Evolutionary conservation across 2,113 vertebrate species (phyloP).

Genomic region (Neofelis nebulosa): DNA sequence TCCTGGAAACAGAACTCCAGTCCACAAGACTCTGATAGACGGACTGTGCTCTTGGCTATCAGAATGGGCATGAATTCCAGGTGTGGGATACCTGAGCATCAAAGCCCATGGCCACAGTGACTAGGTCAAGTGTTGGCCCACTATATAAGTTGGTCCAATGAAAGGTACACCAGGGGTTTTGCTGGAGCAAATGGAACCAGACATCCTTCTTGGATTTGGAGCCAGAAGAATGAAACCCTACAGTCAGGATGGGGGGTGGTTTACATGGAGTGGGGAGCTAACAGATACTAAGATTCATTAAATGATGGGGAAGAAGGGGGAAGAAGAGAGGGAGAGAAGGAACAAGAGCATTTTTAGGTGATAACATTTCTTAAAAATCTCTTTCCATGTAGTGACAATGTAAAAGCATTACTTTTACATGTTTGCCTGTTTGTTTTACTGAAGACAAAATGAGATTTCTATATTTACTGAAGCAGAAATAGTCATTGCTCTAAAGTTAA

Average conservation of each 20-base stretch:
- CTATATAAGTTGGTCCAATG: neutral
- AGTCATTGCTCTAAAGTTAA: neutral
- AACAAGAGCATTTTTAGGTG: neutral
- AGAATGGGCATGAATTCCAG: neutral
- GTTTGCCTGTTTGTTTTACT: neutral
- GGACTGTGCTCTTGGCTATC: neutral
- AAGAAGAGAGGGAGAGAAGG: neutral
- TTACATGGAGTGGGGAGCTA: neutral
- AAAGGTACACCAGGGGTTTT: neutral
- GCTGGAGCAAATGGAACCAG: neutral
- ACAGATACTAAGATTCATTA: neutral
- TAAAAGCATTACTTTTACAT: neutral
- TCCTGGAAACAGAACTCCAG: neutral
- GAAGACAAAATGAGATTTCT: neutral
- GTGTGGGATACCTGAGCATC: neutral
- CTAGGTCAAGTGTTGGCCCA: neutral
- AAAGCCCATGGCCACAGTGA: neutral
- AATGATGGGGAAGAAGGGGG: neutral
- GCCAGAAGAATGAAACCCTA: neutral
- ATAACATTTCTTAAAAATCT: neutral
- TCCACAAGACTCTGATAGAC: neutral
- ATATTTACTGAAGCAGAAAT: slow-evolving; percentile 1
- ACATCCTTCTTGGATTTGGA: neutral
- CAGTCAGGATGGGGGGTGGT: neutral
- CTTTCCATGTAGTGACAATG: neutral